phyloP scores from a whole-genome alignment of 1,140 invertebrate genomes.

The Coelopa frigida region DNA sequence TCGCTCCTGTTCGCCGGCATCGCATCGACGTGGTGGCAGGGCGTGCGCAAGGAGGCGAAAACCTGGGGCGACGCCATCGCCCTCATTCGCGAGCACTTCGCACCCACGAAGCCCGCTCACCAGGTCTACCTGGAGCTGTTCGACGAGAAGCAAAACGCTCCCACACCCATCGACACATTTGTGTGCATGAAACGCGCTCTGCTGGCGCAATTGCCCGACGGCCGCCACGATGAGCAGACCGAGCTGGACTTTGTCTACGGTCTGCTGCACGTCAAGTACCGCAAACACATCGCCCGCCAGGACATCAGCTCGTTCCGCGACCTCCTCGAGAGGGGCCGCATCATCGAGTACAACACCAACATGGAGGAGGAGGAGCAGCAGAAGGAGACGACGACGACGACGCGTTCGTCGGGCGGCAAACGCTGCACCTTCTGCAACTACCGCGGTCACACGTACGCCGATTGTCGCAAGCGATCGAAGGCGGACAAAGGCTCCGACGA shows the following conservation, averaged over 20 bases:
- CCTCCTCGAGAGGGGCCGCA: slow-evolving; percentile 34
- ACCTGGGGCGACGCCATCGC: slow-evolving; percentile 34
- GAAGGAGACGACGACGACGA: neutral
- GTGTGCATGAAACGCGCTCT: slow-evolving; percentile 36
- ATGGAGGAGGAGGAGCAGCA: neutral
- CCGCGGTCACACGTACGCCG: slow-evolving; percentile 10
- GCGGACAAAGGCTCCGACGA: neutral
- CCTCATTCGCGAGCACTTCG: slow-evolving; percentile 34
- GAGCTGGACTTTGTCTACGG: slow-evolving; percentile 40
- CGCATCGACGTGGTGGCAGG: slow-evolving; percentile 47
- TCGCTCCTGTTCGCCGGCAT: slow-evolving; percentile 41
- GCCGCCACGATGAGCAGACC: slow-evolving; percentile 35
- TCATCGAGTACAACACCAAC: slow-evolving; percentile 22
- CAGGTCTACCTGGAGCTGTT: slow-evolving; percentile 41
- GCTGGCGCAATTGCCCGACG: slow-evolving; percentile 35
- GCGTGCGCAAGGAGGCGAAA: slow-evolving; percentile 38
- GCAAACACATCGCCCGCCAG: slow-evolving; percentile 31
- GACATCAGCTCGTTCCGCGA: slow-evolving; percentile 27
- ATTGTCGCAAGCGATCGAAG: slow-evolving; percentile 13
- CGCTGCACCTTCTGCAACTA: slow-evolving; percentile 14
- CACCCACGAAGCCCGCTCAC: slow-evolving; percentile 34
- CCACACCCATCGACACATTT: slow-evolving; percentile 32
- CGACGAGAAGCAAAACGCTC: slow-evolving; percentile 28
- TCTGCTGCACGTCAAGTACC: slow-evolving; percentile 35
- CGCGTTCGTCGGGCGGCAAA: no score